Evolutionary conservation across 1,140 invertebrate genomes (phyloP).

Genomic region (Drosophila kikkawai): DNA sequence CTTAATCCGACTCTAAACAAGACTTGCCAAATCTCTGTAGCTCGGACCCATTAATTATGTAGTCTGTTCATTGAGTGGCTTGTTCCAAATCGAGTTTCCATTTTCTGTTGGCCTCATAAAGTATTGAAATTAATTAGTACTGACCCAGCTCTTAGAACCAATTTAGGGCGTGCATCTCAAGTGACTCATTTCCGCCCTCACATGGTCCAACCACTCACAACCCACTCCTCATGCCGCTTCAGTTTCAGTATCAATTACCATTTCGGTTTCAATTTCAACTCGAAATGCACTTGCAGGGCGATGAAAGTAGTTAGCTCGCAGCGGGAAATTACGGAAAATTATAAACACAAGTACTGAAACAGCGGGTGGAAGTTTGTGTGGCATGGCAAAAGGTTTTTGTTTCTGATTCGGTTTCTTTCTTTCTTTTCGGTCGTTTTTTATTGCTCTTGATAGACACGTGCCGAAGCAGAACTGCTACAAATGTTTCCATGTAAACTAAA

Average conservation of each 20-base stretch:
- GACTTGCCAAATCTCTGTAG: slow-evolving; percentile 7
- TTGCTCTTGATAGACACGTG: slow-evolving; percentile 53
- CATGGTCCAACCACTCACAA: slow-evolving; percentile 29
- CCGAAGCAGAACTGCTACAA: slow-evolving; percentile 39
- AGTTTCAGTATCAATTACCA: slow-evolving; percentile 31
- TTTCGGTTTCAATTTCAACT: slow-evolving; percentile 53
- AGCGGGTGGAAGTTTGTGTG: slow-evolving; percentile 11
- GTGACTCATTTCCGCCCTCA: slow-evolving; percentile 64
- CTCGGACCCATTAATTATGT: slow-evolving; percentile 10
- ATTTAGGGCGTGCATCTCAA: slow-evolving; percentile 47
- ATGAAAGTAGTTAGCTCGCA: slow-evolving; percentile 38
- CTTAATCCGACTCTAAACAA: neutral
- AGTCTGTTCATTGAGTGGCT: slow-evolving; percentile 4
- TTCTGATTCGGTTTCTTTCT: slow-evolving; percentile 7
- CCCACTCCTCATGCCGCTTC: neutral
- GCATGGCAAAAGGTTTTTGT: slow-evolving; percentile 2
- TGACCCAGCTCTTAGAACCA: slow-evolving; percentile 27
- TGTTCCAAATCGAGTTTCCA: slow-evolving; percentile 30
- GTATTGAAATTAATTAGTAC: slow-evolving; percentile 53
- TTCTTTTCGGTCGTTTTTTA: slow-evolving; percentile 2
- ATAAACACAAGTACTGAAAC: slow-evolving; percentile 16
- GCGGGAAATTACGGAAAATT: slow-evolving; percentile 17
- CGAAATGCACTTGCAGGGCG: slow-evolving; percentile 58
- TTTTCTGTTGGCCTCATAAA: slow-evolving; percentile 34
- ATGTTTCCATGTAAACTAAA: slow-evolving; percentile 33